Base-by-base conservation (phyloP, 2,797 vertebrate species). In the Chelidonichthys spinosus region DNA sequence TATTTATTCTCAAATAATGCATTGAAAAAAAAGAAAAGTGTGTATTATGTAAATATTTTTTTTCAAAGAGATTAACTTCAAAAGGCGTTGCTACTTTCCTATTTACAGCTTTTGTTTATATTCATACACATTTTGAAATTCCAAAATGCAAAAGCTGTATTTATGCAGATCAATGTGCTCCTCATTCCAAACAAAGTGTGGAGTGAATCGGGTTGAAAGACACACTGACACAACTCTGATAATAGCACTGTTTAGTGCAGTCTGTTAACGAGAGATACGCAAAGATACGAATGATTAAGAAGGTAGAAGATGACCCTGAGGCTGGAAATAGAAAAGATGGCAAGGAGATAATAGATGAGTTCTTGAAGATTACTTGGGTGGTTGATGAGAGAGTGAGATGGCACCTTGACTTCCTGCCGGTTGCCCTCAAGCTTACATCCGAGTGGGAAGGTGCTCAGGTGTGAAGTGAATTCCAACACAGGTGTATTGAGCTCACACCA, bases 401-500 rank as follows among this genome's bases (percentile, higher is more conserved):
- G 42, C 58, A 61, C 47, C 9, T 63, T 54, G 69, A 9, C 53
- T 76, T 74, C 59, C 72, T 89, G 85, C 64, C 66, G 70, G 81
- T 84, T 82, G 78, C 85, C 83, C 78, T 58, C 11, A 32, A 72
- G 84, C 79, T 83, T 58, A 32, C 55, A 68, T 74, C 69, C 17
- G 15, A 59, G 56, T 78, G 76, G 53, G 62, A 77, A 67, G 69
- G 72, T 74, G 25, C 74, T 87, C 82, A 72, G 72, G 71, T 90
- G 83, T 87, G 70, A 90, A 85, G 74, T 85, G 68, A 74, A 87
- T 87, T 89, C 79, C 69, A 75, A 49, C 13, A 59, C 69, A 63
- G 63, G 72, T 65, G 55, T 53, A 82, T 54, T 60, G 54, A 62
- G 52, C 65, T 86, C 76, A 72, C 39, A 72, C 46, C 40, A 2